Base-by-base conservation (phyloP, 2,888 invertebrate species). In the Metalampra italica region DNA sequence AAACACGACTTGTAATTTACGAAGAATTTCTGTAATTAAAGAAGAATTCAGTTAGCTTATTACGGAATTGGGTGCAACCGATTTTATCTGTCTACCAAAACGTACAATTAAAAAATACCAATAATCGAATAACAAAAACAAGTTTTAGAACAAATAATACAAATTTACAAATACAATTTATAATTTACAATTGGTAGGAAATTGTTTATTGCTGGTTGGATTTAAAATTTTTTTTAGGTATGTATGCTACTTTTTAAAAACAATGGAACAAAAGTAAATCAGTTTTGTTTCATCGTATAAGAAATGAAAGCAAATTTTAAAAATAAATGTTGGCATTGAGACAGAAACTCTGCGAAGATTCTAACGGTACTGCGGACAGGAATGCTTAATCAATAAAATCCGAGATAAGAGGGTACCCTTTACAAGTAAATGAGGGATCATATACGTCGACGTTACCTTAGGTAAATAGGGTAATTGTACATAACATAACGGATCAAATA, bases 381-480 rank as follows among this genome's bases (percentile, higher is more conserved):
- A 29, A 12, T 41, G 13, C 13, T 41, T 40, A 9, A 41, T 45
- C 13, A 50, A 47, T 47, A 47, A 48, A 46, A 47, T 38, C 51
- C 53, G 50, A 67, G 60, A 64, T 60, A 56, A 62, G 60, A 66
- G 64, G 60, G 66, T 71, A 73, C 78, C 76, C 76, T 78, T 78
- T 75, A 64, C 68, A 64, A 63, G 74, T 66, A 80, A 82, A 76
- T 76, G 77, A 75, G 88, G 86, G 86, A 87, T 80, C 88, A 87
- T 68, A 72, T 66, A 71, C 61, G 60, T 72, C 67, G 70, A 72
- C 72, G 75, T 75, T 64, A 73, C 65, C 64, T 64, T 75, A 74
- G 66, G 66, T 8, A 67, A 67, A 68, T 77, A 78, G 74, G 72
- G 70, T 65, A 69, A 47, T 55, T 85, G 83, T 86, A 83, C 61